Evolutionary conservation across 2,888 invertebrate species (phyloP), one percentile per base, ranked within the genome.

Genomic region (Hylaea fasciaria): DNA sequence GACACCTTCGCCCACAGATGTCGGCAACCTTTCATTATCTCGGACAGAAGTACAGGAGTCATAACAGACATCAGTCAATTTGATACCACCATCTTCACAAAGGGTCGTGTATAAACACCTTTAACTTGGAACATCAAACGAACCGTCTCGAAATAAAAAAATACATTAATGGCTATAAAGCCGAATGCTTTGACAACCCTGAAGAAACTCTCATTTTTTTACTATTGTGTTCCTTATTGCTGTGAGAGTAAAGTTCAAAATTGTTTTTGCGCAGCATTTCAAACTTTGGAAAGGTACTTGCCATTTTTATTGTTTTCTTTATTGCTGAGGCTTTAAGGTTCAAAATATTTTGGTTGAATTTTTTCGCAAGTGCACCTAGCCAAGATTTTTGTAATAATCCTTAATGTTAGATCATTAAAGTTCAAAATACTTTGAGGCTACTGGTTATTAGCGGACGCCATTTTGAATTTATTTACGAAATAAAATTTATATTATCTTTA

Each of bases 401-500:
- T 41, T 53, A 53, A 43, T 47, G 44, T 16, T 16, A 2, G 28
- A 47, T 40, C 22, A 3, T 59, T 67, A 76, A 64, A 66, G 76
- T 63, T 49, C 45, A 69, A 52, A 63, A 66, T 68, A 40, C 16
- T 43, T 17, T 39, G 28, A 13, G 7, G 4, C 52, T 61, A 57
- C 47, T 65, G 65, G 68, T 69, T 70, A 67, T 44, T 60, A 64
- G 55, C 54, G 65, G 71, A 57, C 65, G 74, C 78, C 76, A 78
- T 80, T 72, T 76, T 72, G 80, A 75, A 79, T 79, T 78, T 78
- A 78, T 78, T 72, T 71, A 71, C 63, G 41, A 59, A 68, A 67
- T 66, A 66, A 49, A 35, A 43, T 56, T n/a, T 63, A 50, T 55
- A 40, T 22, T 22, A 22, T 32, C 32, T 60, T 60, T 60, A 60